Percentiles rank a stretch among this genome's conserved stretches.
Evolutionary conservation across 2,888 invertebrate genomes (phyloP).

Genomic region (Ichneumoninae sp.): DNA sequence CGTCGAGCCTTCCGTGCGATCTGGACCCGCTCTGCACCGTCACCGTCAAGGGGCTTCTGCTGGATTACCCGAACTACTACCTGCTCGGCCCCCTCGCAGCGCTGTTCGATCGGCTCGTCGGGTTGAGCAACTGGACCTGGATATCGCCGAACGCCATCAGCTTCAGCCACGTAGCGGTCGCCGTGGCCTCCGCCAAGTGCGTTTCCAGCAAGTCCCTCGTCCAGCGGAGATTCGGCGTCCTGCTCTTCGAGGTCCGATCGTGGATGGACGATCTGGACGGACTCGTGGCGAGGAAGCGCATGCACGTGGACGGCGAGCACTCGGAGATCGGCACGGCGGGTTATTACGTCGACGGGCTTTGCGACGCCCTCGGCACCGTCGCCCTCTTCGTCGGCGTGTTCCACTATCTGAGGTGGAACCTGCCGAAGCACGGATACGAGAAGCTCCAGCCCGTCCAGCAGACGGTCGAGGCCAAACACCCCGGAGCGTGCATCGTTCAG

Average conservation of each 20-base stretch:
- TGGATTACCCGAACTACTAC: constrained; percentile 94
- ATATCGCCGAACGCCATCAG: constrained; percentile 95
- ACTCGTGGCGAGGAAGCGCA: constrained; percentile 91
- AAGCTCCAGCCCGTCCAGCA: constrained; percentile 87
- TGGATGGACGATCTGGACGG: constrained; percentile 95
- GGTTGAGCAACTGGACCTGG: constrained; percentile 86
- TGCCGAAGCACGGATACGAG: constrained; percentile 90
- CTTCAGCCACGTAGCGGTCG: constrained; percentile 91
- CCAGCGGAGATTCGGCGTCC: constrained; percentile 89
- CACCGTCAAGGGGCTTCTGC: constrained; percentile 92
- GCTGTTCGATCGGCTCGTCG: constrained; percentile 88
- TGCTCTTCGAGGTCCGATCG: constrained; percentile 92
- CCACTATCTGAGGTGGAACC: constrained; percentile 89
- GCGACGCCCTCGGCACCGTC: constrained; percentile 91
- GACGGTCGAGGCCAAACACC: constrained; percentile 84
- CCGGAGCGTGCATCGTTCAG: constrained; percentile 80
- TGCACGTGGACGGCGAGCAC: constrained; percentile 90
- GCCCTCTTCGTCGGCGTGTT: constrained; percentile 90
- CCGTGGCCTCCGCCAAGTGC: constrained; percentile 90
- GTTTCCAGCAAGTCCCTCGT: constrained; percentile 90
- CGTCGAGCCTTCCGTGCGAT: constrained; percentile 88
- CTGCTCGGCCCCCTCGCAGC: constrained; percentile 92
- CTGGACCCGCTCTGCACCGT: constrained; percentile 92
- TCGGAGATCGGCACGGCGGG: constrained; percentile 93
- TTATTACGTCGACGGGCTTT: constrained; percentile 93